Evolutionary conservation across 2,113 vertebrate genomes (phyloP).

Genomic region (Conger conger): DNA sequence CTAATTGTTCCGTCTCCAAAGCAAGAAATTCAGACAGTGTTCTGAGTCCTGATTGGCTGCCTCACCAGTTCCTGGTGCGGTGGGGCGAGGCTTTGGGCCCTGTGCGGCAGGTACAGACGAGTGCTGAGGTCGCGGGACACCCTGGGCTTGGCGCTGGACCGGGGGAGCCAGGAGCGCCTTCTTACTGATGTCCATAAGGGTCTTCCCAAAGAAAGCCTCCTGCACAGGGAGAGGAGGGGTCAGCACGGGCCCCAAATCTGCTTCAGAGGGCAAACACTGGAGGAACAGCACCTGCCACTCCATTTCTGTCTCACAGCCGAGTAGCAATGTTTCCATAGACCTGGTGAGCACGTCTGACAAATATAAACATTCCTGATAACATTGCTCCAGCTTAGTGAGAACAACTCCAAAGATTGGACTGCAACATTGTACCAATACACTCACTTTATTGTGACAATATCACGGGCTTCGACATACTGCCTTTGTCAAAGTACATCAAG

Average conservation of each 20-base stretch:
- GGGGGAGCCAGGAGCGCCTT: constrained; percentile 81
- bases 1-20: neutral
- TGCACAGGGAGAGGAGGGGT: constrained; percentile 48
- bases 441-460: too few relatives aligned
- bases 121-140: constrained; percentile 45
- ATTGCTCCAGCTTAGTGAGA: too few relatives aligned
- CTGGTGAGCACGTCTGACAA: too few relatives aligned
- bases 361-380: too few relatives aligned
- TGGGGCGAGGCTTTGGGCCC: constrained; percentile 42
- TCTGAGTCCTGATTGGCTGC: too few relatives aligned
- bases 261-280: neutral
- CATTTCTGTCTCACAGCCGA: too few relatives aligned
- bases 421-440: too few relatives aligned
- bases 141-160: constrained; percentile 55
- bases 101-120: constrained; percentile 47
- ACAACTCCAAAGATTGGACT: too few relatives aligned
- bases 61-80: constrained; percentile 58
- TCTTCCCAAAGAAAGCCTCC: constrained; percentile 98
- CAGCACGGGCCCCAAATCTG: neutral
- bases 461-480: too few relatives aligned
- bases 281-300: too few relatives aligned
- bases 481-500: too few relatives aligned
- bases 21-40: neutral
- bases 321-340: too few relatives aligned
- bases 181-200: constrained; percentile 88